Percentiles rank a stretch among this genome's conserved stretches.
phyloP scores from a whole-genome alignment of 2,113 vertebrate species.

The Plectropomus leopardus region DNA sequence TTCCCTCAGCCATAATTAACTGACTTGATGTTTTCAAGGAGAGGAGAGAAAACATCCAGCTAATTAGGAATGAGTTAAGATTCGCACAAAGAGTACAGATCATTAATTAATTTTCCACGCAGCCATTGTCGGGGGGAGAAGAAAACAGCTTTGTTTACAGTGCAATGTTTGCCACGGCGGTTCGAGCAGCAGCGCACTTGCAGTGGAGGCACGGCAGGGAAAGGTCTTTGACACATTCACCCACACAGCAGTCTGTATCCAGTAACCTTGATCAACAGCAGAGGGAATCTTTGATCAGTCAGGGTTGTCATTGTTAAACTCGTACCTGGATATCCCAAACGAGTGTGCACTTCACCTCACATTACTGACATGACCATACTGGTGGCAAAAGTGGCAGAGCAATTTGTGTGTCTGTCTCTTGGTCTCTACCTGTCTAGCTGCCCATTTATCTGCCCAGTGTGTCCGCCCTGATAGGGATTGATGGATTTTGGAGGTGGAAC shows the following conservation, averaged over 20 bases:
- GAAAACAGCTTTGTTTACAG: slow-evolving; percentile 75
- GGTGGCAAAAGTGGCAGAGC: slow-evolving; percentile 31
- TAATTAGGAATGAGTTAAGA: slow-evolving; percentile 79
- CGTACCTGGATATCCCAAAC: not conserved
- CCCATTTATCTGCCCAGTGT: slow-evolving; percentile 39
- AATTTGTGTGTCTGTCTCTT: slow-evolving; percentile 43
- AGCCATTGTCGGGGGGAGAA: slow-evolving; percentile 49
- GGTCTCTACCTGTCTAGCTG: slow-evolving; percentile 44
- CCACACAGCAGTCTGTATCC: slow-evolving; percentile 5
- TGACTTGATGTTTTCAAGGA: slow-evolving; percentile 78
- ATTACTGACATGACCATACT: slow-evolving; percentile 5
- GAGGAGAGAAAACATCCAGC: slow-evolving; percentile 54
- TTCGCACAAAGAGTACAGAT: slow-evolving; percentile 72
- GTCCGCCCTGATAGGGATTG: slow-evolving; percentile 17
- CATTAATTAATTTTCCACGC: slow-evolving; percentile 75
- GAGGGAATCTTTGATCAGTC: not conserved
- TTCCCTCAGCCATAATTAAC: slow-evolving; percentile 78
- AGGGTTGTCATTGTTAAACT: not conserved
- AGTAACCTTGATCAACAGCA: slow-evolving; percentile 23
- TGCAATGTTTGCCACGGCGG: slow-evolving; percentile 21
- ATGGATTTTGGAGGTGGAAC: slow-evolving; percentile 43
- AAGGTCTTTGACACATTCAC: slow-evolving; percentile 19
- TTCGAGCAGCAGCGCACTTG: slow-evolving; percentile 15
- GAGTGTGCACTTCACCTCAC: not conserved
- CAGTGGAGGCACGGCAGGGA: not conserved